phyloP scores from a whole-genome alignment of 2,888 invertebrate genomes.

The Eustalomyia histrio region DNA sequence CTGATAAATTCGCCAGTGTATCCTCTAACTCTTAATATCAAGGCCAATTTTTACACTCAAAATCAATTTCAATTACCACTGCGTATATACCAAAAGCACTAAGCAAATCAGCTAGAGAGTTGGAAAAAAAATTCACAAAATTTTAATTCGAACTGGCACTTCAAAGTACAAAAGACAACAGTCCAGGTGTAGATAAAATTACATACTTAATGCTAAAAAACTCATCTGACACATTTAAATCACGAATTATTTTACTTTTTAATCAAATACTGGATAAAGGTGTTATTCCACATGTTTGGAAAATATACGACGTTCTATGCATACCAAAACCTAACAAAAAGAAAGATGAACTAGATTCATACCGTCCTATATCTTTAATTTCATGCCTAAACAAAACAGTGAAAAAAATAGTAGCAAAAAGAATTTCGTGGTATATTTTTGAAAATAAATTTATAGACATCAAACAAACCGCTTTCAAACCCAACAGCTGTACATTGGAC shows the following conservation, averaged over 20 bases:
- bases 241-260: neutral
- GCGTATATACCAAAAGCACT: too few relatives aligned
- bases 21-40: neutral
- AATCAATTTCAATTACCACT: too few relatives aligned
- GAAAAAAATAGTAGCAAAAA: too few relatives aligned
- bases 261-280: slow-evolving; percentile 19
- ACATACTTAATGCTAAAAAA: too few relatives aligned
- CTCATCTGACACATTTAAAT: slow-evolving; percentile 1
- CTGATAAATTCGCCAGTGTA: neutral
- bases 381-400: too few relatives aligned
- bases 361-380: slow-evolving; percentile 52
- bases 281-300: slow-evolving; percentile 28
- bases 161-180: neutral
- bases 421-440: too few relatives aligned
- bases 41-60: too few relatives aligned
- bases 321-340: too few relatives aligned
- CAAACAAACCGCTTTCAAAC: too few relatives aligned
- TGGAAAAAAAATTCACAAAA: neutral
- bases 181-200: too few relatives aligned
- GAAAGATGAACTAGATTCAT: slow-evolving; percentile 1
- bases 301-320: slow-evolving; percentile 6
- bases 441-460: too few relatives aligned
- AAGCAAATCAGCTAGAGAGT: neutral
- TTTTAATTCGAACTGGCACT: neutral
- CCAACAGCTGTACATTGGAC: too few relatives aligned